A percentile compares a stretch with the other conserved stretches of the same genome.
Evolutionary conservation across 2,797 vertebrate genomes (phyloP).

Genomic region (Semotilus atromaculatus): DNA sequence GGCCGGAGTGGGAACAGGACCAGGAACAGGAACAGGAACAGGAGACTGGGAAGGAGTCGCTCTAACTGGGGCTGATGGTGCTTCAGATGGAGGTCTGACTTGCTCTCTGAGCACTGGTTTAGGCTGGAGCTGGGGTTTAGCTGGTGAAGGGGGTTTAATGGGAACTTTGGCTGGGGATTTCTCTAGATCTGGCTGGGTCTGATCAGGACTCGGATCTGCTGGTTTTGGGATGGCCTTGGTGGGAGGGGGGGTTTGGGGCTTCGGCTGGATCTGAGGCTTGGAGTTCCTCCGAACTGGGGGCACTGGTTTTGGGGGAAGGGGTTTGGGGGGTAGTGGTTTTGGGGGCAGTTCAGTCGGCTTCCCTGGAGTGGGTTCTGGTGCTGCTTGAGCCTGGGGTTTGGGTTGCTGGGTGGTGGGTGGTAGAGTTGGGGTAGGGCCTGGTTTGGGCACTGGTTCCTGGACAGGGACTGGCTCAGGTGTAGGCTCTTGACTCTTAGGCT

Average conservation of each 20-base stretch:
- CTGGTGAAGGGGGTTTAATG: conserved; percentile 61
- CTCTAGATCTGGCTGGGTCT: conserved; percentile 62
- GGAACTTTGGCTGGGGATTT: conserved; percentile 69
- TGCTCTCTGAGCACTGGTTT: conserved; percentile 73
- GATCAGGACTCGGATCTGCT: conserved; percentile 57
- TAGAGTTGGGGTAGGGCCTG: conserved; percentile 72
- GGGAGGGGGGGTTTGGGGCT: conserved; percentile 78
- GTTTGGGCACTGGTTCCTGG: conserved; percentile 77
- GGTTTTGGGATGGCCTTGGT: conserved; percentile 64
- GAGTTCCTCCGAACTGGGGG: conserved; percentile 82
- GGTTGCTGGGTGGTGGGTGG: conserved; percentile 86
- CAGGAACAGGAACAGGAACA: conserved; percentile 20
- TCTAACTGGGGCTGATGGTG: conserved; percentile 17
- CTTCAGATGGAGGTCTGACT: conserved; percentile 59
- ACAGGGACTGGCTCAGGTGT: conserved; percentile 76
- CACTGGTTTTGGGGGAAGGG: conserved; percentile 81
- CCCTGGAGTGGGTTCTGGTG: conserved; percentile 77
- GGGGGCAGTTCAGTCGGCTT: conserved; percentile 80
- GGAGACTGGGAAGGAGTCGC: conserved; percentile 40
- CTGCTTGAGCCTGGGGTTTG: conserved; percentile 81
- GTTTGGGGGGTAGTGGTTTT: conserved; percentile 70
- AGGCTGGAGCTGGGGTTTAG: conserved; percentile 57
- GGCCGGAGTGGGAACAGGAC: neutral
- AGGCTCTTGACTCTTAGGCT: conserved; percentile 85
- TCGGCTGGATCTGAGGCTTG: conserved; percentile 81